Evolutionary conservation across 2,888 invertebrate genomes (phyloP), one percentile per base, ranked within the genome.

Genomic region (Gari tellinella): DNA sequence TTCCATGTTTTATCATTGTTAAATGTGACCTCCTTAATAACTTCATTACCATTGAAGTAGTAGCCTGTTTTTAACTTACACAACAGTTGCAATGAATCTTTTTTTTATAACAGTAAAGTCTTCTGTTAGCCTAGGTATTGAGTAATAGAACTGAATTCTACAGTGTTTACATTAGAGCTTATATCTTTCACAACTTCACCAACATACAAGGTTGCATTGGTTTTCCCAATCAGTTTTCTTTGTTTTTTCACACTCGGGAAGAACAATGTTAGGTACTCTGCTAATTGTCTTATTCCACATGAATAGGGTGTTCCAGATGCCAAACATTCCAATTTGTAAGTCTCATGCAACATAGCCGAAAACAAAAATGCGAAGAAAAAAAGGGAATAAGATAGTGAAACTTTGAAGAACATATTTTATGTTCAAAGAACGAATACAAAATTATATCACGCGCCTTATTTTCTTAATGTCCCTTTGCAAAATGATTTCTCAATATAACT

Each of bases 41-140:
- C 52, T 17, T 46, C 31, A 38, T 40, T 55, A 10, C 55, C 60
- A 67, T 67, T 58, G 8, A 38, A n/a, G 38, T 46, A 15, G 15
- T 21, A 14, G 26, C 37, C 19, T n/a, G 53, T 60, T 15, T 26
- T 19, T 15, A 48, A n/a, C 26, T 51, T 43, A 52, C 41, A 64
- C 43, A 37, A 70, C 10, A 26, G 15, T 17, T 37, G 38, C 38
- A 19, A 31, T 31, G 31, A 10, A 31, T 31, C 5, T 31, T 31
- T 31, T 31, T 31, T 7, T 31, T 31, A 31, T 7, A 4, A 31
- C 4, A 4, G 10, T 7, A 31, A 7, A 31, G 31, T 10, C 10
- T 31, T 31, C 31, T 31, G 31, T 31, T 31, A n/a, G n/a, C n/a
- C n/a, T 31, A 4, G n/a, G n/a, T n/a, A n/a, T n/a, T n/a, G n/a